Evolutionary conservation across 2,113 vertebrate species (phyloP).

Genomic region (Pygoscelis adeliae): DNA sequence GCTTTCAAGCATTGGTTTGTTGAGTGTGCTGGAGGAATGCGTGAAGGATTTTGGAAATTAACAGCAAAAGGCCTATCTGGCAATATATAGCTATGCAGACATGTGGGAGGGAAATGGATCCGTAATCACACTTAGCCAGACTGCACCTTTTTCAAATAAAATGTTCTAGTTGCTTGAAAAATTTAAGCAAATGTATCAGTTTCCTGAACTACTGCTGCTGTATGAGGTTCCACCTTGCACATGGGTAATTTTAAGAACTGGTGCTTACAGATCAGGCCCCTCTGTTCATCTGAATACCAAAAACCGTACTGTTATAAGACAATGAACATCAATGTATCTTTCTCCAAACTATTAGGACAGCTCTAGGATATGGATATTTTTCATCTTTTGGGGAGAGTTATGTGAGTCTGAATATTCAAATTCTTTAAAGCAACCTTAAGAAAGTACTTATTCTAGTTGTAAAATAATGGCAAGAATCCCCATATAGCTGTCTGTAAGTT

Average conservation of each 20-base stretch:
- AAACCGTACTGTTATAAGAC: background rate
- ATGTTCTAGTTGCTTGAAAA: background rate
- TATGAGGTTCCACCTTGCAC: background rate
- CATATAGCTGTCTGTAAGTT: background rate
- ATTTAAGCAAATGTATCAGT: background rate
- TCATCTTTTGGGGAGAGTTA: background rate
- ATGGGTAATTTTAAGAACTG: background rate
- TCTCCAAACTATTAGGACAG: background rate
- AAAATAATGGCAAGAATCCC: background rate
- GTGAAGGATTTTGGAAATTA: background rate
- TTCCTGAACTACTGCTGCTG: background rate
- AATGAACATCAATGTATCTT: background rate
- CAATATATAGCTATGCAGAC: background rate
- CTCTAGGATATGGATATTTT: background rate
- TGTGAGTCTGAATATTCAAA: background rate
- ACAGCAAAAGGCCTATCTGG: background rate
- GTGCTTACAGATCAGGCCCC: background rate
- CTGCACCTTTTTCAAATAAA: background rate
- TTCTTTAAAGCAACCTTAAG: background rate
- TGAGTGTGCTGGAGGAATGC: background rate
- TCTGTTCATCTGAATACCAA: background rate
- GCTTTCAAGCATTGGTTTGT: background rate
- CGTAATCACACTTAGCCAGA: background rate
- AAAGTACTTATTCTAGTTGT: background rate
- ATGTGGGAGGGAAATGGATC: background rate